Evolutionary conservation across 2,797 vertebrate genomes (phyloP).

Genomic region (Lepus townsendii): DNA sequence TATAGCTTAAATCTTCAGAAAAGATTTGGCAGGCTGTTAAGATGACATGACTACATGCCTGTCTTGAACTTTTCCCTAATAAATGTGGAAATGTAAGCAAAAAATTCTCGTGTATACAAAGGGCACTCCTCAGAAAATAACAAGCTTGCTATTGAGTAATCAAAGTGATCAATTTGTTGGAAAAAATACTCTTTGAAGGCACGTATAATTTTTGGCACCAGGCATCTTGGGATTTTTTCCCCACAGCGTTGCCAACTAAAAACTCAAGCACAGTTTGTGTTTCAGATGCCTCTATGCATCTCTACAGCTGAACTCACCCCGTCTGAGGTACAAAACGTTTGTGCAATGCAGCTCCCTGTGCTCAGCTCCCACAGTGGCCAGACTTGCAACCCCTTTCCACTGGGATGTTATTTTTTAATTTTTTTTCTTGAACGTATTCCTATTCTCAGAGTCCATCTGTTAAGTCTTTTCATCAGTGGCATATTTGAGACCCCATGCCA

Average conservation of each 20-base stretch:
- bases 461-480: conserved; percentile 85
- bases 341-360: conserved; percentile 65
- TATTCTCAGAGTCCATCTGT: conserved; percentile 90
- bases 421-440: conserved; percentile 85
- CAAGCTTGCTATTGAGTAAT: conserved; percentile 41
- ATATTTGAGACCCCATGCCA: conserved; percentile 68
- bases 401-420: conserved; percentile 66
- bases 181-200: conserved; percentile 65
- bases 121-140: conserved; percentile 38
- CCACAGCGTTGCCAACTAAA: conserved; percentile 77
- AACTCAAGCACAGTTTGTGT: conserved; percentile 81
- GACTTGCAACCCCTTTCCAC: conserved; percentile 77
- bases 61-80: conserved; percentile 86
- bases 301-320: conserved; percentile 70
- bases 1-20: conserved; percentile 86
- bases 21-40: conserved; percentile 87
- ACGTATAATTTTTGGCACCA: conserved; percentile 57
- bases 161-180: conserved; percentile 69
- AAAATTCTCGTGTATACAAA: conserved; percentile 74
- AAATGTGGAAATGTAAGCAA: conserved; percentile 85
- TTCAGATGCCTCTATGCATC: conserved; percentile 73
- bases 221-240: neutral
- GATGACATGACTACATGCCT: conserved; percentile 86
- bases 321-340: conserved; percentile 71
- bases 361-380: conserved; percentile 70